These are phyloP conservation scores for Scatophagus argus DNA, from an alignment of 2,113 vertebrate species.

Conservation along the genomic window DNA sequence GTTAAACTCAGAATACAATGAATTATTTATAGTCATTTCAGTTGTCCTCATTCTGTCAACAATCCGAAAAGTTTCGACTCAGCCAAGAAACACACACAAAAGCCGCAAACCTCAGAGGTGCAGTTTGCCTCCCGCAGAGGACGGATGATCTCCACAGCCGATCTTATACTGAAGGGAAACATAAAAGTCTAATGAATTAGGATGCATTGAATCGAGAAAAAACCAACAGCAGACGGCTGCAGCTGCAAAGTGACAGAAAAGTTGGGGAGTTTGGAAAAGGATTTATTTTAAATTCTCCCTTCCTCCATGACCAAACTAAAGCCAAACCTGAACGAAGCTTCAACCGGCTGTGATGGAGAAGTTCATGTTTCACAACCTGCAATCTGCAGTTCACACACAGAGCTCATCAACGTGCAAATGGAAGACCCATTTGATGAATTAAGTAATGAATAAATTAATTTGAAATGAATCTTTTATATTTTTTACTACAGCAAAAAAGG, in stretches of 20 bases:
- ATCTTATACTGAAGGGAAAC: not conserved
- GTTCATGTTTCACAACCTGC: not conserved
- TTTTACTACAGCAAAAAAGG: too few relatives aligned
- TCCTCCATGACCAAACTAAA: not conserved
- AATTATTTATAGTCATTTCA: slow-evolving; percentile 34
- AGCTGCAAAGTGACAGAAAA: not conserved
- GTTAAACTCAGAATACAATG: slow-evolving; percentile 35
- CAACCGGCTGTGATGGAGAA: not conserved
- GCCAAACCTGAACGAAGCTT: not conserved
- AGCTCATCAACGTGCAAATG: too few relatives aligned
- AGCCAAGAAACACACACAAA: not conserved
- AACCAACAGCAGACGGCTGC: too few relatives aligned
- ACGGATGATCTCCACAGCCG: not conserved
- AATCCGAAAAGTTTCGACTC: slow-evolving; percentile 10
- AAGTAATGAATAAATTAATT: too few relatives aligned
- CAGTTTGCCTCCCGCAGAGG: not conserved
- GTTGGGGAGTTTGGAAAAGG: not conserved
- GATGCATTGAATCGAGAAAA: too few relatives aligned
- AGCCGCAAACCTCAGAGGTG: not conserved
- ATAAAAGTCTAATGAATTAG: too few relatives aligned
- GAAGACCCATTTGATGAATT: too few relatives aligned
- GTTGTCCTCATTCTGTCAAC: slow-evolving; percentile 43
- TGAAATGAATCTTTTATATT: too few relatives aligned
- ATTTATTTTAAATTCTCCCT: slow-evolving; percentile 5
- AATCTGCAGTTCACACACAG: not conserved